Evolutionary conservation across 2,888 invertebrate genomes (phyloP), one percentile per base, ranked within the genome.

Genomic region (Masnerella sp.): DNA sequence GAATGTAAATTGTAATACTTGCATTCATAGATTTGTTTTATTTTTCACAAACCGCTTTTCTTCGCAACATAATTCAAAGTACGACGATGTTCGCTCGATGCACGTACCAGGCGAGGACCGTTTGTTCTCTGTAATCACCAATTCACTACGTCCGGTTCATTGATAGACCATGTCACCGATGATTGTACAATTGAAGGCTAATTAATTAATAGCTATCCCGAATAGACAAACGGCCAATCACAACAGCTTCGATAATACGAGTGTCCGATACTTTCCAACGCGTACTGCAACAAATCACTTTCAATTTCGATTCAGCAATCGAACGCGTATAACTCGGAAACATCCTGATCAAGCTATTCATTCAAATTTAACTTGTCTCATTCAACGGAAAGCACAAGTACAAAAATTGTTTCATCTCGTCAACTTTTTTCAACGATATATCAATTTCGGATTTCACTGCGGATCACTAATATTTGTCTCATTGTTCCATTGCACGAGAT

Each of bases 111-210:
- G 42, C 20, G 42, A 42, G 32, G 42, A 42, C 49, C 56, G 20
- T 65, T 56, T 56, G 65, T 65, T 54, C 65, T 67, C 58, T 58
- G 67, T 58, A 58, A 68, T 67, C 67, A 58, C 56, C 56, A 58
- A 67, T 67, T 56, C 70, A 75, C 61, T 75, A 45, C 77, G 67
- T 61, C 59, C 65, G 72, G 65, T 65, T 64, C 65, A 71, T 77
- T 74, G 74, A 72, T 59, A 40, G 40, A 62, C 51, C 51, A 34
- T 51, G 40, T 58, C 43, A 45, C 61, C 69, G 58, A 69, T 56
- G 61, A 68, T 65, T 69, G 58, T 59, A 40, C 51, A 54, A 62
- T 76, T 56, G 56, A 62, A 69, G 51, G 70, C 64, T 45, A 73
- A 74, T 77, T 68, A 71, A 75, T 56, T 68, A 70, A 61, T 52